Evolutionary conservation across 2,113 vertebrate genomes (phyloP).

Genomic region (Phylloscopus trochilus): DNA sequence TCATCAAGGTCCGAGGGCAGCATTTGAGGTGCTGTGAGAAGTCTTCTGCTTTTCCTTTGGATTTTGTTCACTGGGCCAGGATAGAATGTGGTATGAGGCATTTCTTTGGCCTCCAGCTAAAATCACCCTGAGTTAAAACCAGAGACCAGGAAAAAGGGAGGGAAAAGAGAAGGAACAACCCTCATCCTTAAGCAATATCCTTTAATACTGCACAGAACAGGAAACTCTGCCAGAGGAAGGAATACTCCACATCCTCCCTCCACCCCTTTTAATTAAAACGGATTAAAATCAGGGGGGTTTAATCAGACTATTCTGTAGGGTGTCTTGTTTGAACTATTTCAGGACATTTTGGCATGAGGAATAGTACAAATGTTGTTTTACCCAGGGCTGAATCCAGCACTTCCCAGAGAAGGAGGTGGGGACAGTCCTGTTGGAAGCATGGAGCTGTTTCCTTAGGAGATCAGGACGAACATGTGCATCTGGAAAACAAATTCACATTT

Average conservation of each 20-base stretch:
- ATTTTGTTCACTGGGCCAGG: background rate
- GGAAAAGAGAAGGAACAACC: background rate
- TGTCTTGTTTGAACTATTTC: conserved; percentile 37
- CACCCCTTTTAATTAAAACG: conserved; percentile 1
- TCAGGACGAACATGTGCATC: background rate
- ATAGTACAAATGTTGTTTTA: background rate
- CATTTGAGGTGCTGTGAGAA: fast-evolving
- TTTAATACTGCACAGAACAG: conserved; percentile 34
- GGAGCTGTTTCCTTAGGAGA: background rate
- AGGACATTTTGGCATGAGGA: background rate
- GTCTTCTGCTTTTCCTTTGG: background rate
- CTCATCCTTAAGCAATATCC: background rate
- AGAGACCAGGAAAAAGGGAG: background rate
- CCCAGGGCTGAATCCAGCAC: background rate
- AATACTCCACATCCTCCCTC: conserved; percentile 33
- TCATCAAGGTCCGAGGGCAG: fast-evolving
- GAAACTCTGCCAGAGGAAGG: conserved; percentile 31
- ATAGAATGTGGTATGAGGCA: too few species aligned
- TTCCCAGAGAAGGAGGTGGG: background rate
- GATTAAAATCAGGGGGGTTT: background rate
- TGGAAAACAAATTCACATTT: background rate
- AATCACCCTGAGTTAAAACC: background rate
- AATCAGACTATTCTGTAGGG: background rate
- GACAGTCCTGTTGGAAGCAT: background rate
- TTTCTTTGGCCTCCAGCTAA: background rate